These are phyloP conservation scores for Tupaia chinensis DNA, from an alignment of 2,113 vertebrate genomes.

Conservation along the genomic window DNA sequence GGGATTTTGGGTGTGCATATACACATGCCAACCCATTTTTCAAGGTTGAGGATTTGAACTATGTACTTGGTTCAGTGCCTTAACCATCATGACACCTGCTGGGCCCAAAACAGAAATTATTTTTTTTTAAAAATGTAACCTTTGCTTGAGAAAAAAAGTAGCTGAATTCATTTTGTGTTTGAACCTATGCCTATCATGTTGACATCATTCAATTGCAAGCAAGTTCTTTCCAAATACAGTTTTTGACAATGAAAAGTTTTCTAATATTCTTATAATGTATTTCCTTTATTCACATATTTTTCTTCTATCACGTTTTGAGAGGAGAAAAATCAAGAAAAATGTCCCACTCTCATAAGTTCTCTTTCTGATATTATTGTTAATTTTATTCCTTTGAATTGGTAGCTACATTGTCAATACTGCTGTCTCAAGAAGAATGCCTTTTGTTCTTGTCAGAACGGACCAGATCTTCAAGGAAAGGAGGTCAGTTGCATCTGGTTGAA, in stretches of 20 bases:
- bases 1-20: too few relatives aligned
- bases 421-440: neutral
- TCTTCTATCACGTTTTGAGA: slow-evolving; percentile 2
- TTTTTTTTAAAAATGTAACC: slow-evolving; percentile 35
- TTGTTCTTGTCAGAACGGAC: slow-evolving; percentile 38
- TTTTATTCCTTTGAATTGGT: slow-evolving; percentile 34
- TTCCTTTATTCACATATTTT: slow-evolving; percentile 5
- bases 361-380: slow-evolving; percentile 35
- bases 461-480: slow-evolving; percentile 28
- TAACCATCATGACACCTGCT: too few relatives aligned
- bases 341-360: neutral
- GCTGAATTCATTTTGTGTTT: slow-evolving; percentile 47
- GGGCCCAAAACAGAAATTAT: neutral
- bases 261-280: neutral
- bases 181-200: neutral
- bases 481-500: neutral
- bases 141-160: slow-evolving; percentile 9
- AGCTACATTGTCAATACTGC: slow-evolving; percentile 8
- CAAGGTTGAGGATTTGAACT: too few relatives aligned
- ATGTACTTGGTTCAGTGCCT: too few relatives aligned
- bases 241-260: slow-evolving; percentile 25
- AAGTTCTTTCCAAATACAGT: slow-evolving; percentile 33
- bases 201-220: neutral
- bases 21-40: too few relatives aligned
- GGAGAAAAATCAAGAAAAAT: slow-evolving; percentile 26